phyloP scores from a whole-genome alignment of 2,113 vertebrate species.

The Takifugu bimaculatus region DNA sequence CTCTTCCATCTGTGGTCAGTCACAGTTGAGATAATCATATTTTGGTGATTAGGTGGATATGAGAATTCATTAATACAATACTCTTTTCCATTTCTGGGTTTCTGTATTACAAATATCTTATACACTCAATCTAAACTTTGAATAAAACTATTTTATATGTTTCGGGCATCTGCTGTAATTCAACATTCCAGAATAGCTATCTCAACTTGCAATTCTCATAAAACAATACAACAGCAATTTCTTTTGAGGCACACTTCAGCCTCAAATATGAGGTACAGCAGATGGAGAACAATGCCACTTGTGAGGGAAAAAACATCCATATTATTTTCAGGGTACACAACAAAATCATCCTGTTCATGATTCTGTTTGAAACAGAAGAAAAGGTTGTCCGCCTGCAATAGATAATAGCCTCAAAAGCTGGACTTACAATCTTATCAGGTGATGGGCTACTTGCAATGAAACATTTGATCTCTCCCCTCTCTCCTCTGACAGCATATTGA shows the following conservation, averaged over 20 bases:
- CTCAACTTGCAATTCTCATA: not conserved
- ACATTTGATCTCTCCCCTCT: conserved; percentile 90
- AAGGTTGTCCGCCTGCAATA: conserved; percentile 30
- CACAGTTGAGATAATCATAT: not conserved
- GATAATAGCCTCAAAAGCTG: conserved; percentile 38
- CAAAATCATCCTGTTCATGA: conserved; percentile 9
- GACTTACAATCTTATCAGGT: conserved; percentile 93
- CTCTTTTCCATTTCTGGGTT: not conserved
- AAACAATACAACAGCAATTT: not conserved
- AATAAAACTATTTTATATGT: not conserved
- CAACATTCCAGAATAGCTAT: not conserved
- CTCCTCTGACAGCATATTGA: conserved; percentile 86
- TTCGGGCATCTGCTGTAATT: not conserved
- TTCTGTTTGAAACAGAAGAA: conserved; percentile 26
- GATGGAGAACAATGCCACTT: conserved; percentile 9
- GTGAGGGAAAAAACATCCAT: conserved; percentile 1
- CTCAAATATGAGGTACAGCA: not conserved
- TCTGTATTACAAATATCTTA: not conserved
- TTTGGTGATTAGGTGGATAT: not conserved
- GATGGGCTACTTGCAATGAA: conserved; percentile 94
- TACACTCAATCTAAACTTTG: not conserved
- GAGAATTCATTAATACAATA: too few species aligned
- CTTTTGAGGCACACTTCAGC: too few species aligned
- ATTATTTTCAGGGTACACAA: conserved; percentile 1
- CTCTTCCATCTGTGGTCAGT: too few species aligned